A percentile compares a stretch with the other conserved stretches of the same genome.
phyloP scores from a whole-genome alignment of 2,888 invertebrate species.

The Hesperia comma region DNA sequence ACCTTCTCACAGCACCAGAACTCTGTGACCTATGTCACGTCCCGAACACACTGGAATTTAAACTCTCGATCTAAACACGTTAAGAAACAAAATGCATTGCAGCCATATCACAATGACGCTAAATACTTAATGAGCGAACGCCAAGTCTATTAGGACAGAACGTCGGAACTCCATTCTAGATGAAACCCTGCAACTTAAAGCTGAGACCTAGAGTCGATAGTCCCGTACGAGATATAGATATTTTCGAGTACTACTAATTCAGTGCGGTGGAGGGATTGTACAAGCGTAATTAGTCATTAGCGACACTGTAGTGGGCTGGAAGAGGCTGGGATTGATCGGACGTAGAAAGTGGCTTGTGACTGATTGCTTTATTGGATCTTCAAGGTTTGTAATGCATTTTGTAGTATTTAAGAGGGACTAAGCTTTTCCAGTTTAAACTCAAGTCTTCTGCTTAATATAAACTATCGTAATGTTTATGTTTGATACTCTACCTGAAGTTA shows the following conservation, averaged over 20 bases:
- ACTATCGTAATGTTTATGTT: no score
- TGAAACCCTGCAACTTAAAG: slow-evolving; percentile 43
- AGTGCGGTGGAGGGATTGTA: slow-evolving; percentile 69
- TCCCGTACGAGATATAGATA: slow-evolving; percentile 43
- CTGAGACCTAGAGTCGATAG: slow-evolving; percentile 49
- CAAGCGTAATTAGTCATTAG: slow-evolving; percentile 81
- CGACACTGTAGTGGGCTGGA: slow-evolving; percentile 73
- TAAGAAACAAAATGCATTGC: slow-evolving; percentile 45
- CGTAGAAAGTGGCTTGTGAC: slow-evolving; percentile 47
- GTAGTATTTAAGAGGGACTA: no score
- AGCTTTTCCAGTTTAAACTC: no score
- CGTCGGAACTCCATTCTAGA: slow-evolving; percentile 55
- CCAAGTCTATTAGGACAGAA: slow-evolving; percentile 54
- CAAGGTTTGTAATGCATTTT: neutral
- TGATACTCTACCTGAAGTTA: no score
- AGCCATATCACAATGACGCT: slow-evolving; percentile 58
- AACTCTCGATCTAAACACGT: neutral
- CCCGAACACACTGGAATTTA: slow-evolving; percentile 45
- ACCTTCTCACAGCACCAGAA: slow-evolving; percentile 57
- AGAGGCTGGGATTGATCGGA: slow-evolving; percentile 72
- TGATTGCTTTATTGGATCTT: slow-evolving; percentile 57
- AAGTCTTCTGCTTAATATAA: no score
- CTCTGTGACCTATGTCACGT: slow-evolving; percentile 51
- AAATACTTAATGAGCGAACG: slow-evolving; percentile 77
- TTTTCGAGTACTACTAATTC: slow-evolving; percentile 52